Conservation (phyloP, 2,888 invertebrate species). For the Nasonia oneida region DNA sequence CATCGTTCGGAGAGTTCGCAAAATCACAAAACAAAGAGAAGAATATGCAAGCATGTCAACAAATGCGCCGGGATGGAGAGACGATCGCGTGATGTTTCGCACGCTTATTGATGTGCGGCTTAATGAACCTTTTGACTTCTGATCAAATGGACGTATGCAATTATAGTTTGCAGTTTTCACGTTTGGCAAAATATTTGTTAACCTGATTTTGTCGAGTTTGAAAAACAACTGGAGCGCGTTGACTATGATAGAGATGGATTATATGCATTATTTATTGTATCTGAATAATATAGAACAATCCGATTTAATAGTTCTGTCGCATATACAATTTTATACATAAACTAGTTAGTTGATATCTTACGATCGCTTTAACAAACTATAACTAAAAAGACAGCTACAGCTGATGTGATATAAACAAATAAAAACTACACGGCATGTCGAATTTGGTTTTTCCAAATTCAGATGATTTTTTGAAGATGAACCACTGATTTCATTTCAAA, state of each 20-base stretch:
- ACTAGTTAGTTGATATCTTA: too few species aligned
- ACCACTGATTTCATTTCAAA: neutral
- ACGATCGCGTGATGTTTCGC: neutral
- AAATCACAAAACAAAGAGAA: slow-evolving; percentile 11
- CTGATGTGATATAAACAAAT: too few species aligned
- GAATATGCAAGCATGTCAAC: slow-evolving; percentile 6
- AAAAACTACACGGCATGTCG: too few species aligned
- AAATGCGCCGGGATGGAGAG: slow-evolving; percentile 6
- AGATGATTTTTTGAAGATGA: too few species aligned
- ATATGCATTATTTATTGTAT: too few species aligned
- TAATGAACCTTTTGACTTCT: neutral
- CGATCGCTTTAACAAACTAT: too few species aligned
- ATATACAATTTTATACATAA: too few species aligned
- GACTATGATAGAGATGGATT: too few species aligned
- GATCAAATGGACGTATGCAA: neutral
- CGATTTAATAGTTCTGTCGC: too few species aligned
- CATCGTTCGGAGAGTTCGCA: neutral
- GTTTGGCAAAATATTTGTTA: neutral
- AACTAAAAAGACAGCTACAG: too few species aligned
- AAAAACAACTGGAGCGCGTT: neutral
- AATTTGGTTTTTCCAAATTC: too few species aligned
- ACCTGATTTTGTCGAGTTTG: neutral
- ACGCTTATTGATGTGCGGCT: neutral
- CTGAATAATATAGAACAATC: too few species aligned
- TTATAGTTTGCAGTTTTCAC: neutral